Percentiles rank a stretch among this genome's conserved stretches.
Evolutionary conservation across 2,888 invertebrate species (phyloP).

Genomic region (Melolontha melolontha): DNA sequence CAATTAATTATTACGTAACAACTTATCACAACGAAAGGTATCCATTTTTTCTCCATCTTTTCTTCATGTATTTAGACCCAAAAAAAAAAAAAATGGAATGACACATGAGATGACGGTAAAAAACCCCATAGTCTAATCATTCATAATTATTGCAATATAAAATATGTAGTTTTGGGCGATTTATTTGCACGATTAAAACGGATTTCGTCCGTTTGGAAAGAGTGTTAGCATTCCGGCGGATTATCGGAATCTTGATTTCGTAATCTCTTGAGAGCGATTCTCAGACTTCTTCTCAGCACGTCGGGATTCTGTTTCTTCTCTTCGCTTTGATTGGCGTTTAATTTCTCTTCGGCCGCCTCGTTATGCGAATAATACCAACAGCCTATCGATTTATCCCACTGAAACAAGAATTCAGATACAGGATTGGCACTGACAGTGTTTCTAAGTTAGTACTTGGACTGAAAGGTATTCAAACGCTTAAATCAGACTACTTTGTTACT

Average conservation of each 20-base stretch:
- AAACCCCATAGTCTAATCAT: not conserved
- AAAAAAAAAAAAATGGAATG: conserved; percentile 18
- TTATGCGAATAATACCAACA: conserved; percentile 57
- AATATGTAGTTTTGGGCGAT: not conserved
- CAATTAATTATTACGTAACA: conserved; percentile 16
- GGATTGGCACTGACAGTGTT: not conserved
- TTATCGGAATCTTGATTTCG: conserved; percentile 40
- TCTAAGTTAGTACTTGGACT: not conserved
- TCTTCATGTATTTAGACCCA: not conserved
- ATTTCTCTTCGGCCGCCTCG: conserved; percentile 49
- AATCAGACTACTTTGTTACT: too few species aligned
- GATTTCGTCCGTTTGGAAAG: not conserved
- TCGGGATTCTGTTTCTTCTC: conserved; percentile 48
- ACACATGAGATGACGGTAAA: conserved; percentile 9
- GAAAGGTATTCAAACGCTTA: too few species aligned
- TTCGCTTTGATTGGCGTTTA: conserved; percentile 42
- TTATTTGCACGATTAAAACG: not conserved
- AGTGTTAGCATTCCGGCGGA: conserved; percentile 9
- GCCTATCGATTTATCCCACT: conserved; percentile 62
- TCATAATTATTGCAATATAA: conserved; percentile 8
- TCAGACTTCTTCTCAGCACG: conserved; percentile 51
- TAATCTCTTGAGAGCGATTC: conserved; percentile 50
- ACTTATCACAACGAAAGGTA: conserved; percentile 24
- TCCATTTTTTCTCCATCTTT: conserved; percentile 3
- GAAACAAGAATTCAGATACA: conserved; percentile 40